phyloP scores from a whole-genome alignment of 92 coral and sea anemone genomes.

The Muricea muricata region DNA sequence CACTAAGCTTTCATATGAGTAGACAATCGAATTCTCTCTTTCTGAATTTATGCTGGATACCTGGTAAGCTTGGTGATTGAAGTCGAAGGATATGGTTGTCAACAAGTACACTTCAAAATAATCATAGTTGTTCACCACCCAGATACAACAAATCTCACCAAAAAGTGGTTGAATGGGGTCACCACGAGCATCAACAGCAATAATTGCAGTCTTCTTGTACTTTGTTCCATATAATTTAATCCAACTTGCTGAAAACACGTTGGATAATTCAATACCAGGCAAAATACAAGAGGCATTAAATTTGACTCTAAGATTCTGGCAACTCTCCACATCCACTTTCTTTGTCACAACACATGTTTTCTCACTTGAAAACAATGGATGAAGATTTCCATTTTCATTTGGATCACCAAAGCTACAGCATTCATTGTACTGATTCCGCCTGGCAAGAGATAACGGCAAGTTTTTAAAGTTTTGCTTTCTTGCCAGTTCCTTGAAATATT shows the following conservation, averaged over 20 bases:
- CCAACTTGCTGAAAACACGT: slow-evolving; percentile 28
- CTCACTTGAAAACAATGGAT: slow-evolving; percentile 37
- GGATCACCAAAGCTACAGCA: slow-evolving; percentile 51
- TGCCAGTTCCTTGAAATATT: slow-evolving; percentile 17
- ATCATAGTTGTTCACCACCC: slow-evolving; percentile 9
- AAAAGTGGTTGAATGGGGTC: slow-evolving; percentile 26
- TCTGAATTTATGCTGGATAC: too few relatives aligned
- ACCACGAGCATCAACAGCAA: slow-evolving; percentile 33
- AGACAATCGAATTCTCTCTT: too few relatives aligned
- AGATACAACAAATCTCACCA: slow-evolving; percentile 15
- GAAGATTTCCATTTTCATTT: slow-evolving; percentile 22
- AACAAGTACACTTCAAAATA: slow-evolving; percentile 17
- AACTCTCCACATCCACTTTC: slow-evolving; percentile 12
- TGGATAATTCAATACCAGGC: slow-evolving; percentile 33
- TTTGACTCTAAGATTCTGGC: background rate
- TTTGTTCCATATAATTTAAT: slow-evolving; percentile 24
- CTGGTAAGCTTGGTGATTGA: too few relatives aligned
- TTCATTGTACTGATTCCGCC: slow-evolving; percentile 26
- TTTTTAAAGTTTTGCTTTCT: slow-evolving; percentile 45
- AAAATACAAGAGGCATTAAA: slow-evolving; percentile 32
- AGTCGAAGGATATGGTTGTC: background rate
- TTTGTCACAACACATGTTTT: background rate
- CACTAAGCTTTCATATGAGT: too few relatives aligned
- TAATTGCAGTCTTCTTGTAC: slow-evolving; percentile 9
- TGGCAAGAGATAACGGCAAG: slow-evolving; percentile 33